Conservation (phyloP, 2,113 vertebrate genomes). For the Himantopus leucocephalus region DNA sequence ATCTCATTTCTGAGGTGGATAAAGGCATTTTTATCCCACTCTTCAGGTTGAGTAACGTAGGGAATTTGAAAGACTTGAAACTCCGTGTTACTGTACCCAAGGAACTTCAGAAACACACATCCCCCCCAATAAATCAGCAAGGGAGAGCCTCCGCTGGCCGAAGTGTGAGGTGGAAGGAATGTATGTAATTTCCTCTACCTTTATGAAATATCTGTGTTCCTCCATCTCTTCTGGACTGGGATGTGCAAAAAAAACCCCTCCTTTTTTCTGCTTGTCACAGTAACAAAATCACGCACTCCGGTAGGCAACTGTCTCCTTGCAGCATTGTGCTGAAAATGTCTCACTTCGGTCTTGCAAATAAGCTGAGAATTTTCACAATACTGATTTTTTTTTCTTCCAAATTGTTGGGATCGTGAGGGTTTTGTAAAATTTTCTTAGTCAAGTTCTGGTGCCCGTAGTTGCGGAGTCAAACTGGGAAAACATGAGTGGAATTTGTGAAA, state of each 20-base stretch:
- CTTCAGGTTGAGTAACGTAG: background rate
- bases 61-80: background rate
- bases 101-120: background rate
- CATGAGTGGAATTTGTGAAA: background rate
- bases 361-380: background rate
- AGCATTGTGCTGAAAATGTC: background rate
- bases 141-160: background rate
- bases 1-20: background rate
- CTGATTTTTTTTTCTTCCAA: background rate
- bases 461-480: background rate
- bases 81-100: background rate
- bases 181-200: background rate
- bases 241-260: rapidly evolving
- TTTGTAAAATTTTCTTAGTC: background rate
- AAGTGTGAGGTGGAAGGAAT: background rate
- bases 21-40: background rate
- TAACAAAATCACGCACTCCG: background rate
- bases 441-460: background rate
- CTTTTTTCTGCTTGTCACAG: background rate
- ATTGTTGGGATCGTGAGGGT: background rate
- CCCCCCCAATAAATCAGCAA: background rate
- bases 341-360: background rate
- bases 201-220: background rate
- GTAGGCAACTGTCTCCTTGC: too few species aligned
- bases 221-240: background rate